phyloP scores from a whole-genome alignment of 2,113 vertebrate species.

The Erythrocebus patas region DNA sequence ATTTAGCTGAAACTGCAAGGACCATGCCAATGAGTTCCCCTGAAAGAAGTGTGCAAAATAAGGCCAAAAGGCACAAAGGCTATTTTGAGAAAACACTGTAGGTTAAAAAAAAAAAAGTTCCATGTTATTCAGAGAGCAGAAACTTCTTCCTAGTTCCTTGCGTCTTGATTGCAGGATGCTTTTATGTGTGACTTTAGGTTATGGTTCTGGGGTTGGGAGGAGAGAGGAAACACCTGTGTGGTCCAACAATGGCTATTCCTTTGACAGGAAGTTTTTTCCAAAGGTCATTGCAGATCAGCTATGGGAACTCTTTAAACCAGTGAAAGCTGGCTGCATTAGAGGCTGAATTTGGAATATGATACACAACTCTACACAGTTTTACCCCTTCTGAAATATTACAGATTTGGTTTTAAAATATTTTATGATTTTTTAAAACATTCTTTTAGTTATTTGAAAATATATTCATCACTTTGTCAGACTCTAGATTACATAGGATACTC shows the following conservation, averaged over 20 bases:
- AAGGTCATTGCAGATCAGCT: slow-evolving; percentile 46
- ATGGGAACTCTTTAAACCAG: slow-evolving; percentile 62
- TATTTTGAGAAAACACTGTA: not conserved
- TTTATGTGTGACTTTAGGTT: slow-evolving; percentile 58
- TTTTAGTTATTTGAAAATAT: slow-evolving; percentile 40
- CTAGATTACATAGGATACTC: not conserved
- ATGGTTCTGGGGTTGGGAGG: slow-evolving; percentile 56
- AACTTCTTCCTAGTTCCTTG: slow-evolving; percentile 4
- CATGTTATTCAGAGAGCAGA: slow-evolving; percentile 22
- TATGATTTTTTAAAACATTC: slow-evolving; percentile 9
- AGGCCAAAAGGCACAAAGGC: not conserved
- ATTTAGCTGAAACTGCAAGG: not conserved
- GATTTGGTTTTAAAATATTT: slow-evolving; percentile 31
- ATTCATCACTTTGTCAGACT: slow-evolving; percentile 15
- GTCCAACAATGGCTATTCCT: slow-evolving; percentile 79
- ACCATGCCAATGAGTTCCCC: not conserved
- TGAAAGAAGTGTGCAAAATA: not conserved
- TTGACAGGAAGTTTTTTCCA: slow-evolving; percentile 79
- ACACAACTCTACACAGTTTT: not conserved
- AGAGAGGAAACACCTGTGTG: slow-evolving; percentile 85
- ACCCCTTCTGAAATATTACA: not conserved
- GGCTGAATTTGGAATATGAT: slow-evolving; percentile 40
- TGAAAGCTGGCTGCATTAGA: slow-evolving; percentile 56
- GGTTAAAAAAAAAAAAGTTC: not conserved
- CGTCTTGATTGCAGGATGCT: not conserved